These are phyloP conservation scores for Chlorops oryzae DNA, from an alignment of 1,140 invertebrate species.

Conservation along the genomic window DNA sequence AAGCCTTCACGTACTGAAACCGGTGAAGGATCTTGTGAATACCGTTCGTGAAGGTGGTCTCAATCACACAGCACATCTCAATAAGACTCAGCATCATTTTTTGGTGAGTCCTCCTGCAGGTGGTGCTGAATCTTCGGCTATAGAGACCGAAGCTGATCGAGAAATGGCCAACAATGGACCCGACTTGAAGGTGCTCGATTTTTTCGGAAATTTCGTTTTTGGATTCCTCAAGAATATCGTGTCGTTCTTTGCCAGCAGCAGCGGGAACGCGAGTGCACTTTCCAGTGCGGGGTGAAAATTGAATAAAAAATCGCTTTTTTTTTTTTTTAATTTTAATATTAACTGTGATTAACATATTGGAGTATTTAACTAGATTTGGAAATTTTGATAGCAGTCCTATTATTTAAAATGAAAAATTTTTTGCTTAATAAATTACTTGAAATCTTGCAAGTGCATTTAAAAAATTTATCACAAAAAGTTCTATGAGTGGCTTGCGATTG, in stretches of 20 bases:
- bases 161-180: slow-evolving; percentile 37
- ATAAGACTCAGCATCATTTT: slow-evolving; percentile 24
- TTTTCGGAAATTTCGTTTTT: slow-evolving; percentile 27
- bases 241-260: slow-evolving; percentile 32
- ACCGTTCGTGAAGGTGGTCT: slow-evolving; percentile 33
- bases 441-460: too few relatives aligned
- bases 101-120: slow-evolving; percentile 28
- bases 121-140: slow-evolving; percentile 27
- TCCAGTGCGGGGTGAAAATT: too few relatives aligned
- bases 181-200: slow-evolving; percentile 32
- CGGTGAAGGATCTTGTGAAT: slow-evolving; percentile 35
- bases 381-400: too few relatives aligned
- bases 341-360: too few relatives aligned
- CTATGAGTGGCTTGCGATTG: too few relatives aligned
- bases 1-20: slow-evolving; percentile 34
- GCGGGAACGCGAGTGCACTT: slow-evolving; percentile 29
- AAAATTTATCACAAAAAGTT: too few relatives aligned
- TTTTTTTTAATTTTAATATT: too few relatives aligned
- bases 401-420: too few relatives aligned
- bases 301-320: too few relatives aligned
- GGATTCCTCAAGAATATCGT: slow-evolving; percentile 29
- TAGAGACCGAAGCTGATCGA: slow-evolving; percentile 40
- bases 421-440: too few relatives aligned
- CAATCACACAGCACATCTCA: slow-evolving; percentile 14
- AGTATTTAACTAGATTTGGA: too few relatives aligned